Percentiles rank a stretch among this genome's conserved stretches.
Conservation (phyloP, 2,888 invertebrate species). For the Spisula solida region DNA sequence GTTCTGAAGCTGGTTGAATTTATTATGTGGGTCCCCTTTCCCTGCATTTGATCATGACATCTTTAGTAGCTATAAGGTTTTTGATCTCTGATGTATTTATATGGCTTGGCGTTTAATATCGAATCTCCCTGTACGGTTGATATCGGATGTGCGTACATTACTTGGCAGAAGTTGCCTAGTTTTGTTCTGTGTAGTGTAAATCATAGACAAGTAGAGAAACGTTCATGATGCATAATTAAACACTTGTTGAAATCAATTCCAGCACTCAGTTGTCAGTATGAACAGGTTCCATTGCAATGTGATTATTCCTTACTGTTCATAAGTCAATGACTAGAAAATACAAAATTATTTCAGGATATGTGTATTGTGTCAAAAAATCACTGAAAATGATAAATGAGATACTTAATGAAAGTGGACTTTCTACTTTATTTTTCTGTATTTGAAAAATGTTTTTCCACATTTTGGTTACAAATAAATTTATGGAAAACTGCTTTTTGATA, state of each 20-base stretch:
- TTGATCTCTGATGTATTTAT: no score
- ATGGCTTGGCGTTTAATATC: no score
- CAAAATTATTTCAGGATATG: not conserved
- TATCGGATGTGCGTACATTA: no score
- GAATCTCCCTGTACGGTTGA: no score
- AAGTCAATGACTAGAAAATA: not conserved
- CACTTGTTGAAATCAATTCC: not conserved
- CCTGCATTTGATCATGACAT: no score
- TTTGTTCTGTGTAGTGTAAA: not conserved
- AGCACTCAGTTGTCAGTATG: not conserved
- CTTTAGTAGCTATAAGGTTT: no score
- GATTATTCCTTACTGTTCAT: not conserved
- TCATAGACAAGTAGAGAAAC: not conserved
- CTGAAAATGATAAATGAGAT: not conserved
- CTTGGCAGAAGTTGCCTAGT: no score
- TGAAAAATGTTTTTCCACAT: not conserved
- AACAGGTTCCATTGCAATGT: not conserved
- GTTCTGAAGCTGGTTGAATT: no score
- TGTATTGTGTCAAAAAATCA: not conserved
- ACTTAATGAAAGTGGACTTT: not conserved
- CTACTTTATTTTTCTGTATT: not conserved
- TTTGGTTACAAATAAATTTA: not conserved
- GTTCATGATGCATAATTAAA: conserved; percentile 11
- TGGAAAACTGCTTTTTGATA: not conserved
- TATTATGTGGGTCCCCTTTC: no score